Evolutionary conservation across 2,888 invertebrate species (phyloP), one percentile per base, ranked within the genome.

Genomic region (Melitaea athalia): DNA sequence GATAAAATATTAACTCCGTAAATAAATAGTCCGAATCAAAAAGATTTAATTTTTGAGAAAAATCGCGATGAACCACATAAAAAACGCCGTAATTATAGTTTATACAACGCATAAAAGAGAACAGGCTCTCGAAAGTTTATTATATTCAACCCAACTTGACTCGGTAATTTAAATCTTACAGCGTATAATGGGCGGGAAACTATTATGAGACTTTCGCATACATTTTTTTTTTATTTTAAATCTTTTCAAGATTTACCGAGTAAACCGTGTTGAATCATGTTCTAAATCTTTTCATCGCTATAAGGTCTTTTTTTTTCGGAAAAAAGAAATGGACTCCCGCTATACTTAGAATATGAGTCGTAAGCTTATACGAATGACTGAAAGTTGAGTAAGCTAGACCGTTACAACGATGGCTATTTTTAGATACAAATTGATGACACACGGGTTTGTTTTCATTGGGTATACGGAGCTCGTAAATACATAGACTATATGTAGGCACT

Each of bases 261-360:
- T 53, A 66, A 63, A 53, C 33, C 42, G 49, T 31, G 42, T 59
- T 70, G 67, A 67, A 64, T 70, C 67, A 67, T 33, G 53, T 67
- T 45, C 63, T 63, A 31, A 42, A 49, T 67, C 15, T 52, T 64
- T 61, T 60, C 61, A 55, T 57, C 55, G 49, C 59, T 6, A 55
- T 24, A n/a, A 47, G 17, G 53, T 63, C 59, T 67, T 68, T 68
- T 71, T 68, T 24, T 38, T 68, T 63, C 55, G 45, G 11, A 14
- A 59, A 68, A 70, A 57, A 67, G 67, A 62, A 63, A 63, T 72
- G 50, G 53, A 53, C 63, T 63, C 45, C 14, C 47, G 59, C 70
- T 72, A 72, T 70, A 70, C 70, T 70, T 72, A 70, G 72, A 68
- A 70, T 72, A 68, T 70, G 70, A 70, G 66, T 70, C 68, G 70